Base-by-base conservation (phyloP, 1,140 invertebrate genomes). In the Diachasma alloeum region DNA sequence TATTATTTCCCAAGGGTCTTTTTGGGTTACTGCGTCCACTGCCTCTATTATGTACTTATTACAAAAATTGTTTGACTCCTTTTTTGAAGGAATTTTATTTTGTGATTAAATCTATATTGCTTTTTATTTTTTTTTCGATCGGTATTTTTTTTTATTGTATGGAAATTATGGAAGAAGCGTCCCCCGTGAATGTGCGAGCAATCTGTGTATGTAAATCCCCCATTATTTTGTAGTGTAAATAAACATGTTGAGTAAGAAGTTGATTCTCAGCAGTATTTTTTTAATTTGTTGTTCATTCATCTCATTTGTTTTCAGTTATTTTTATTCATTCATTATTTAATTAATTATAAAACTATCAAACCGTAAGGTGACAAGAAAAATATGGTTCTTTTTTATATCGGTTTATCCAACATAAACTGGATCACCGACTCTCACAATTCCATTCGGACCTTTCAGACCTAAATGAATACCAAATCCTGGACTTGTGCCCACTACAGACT, bases 221-320 rank as follows among this genome's bases (percentile, higher is more conserved):
- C 83, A 83, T 88, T 89, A 83, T 85, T 83, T 87, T 87, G 82
- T 87, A 88, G 83, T 89, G 87, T 86, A 88, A 89, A 89, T 89
- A 88, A 89, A 89, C 88, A 87, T 87, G 88, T 87, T 83, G 83
- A 84, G 86, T 87, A 39, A 17, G 31, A 39, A 24, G 15, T 70
- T 39, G 15, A 42, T 3, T 4, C 8, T 69, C 39, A 6, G 17
- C 37, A 13, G 17, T 36, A 31, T 66, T 66, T 66, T 10, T 3
- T 9, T 59, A 9, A 22, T 59, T 59, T 19, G 4, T 59, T 59
- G 22, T 31, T 31, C 31, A 31, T 31, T 2, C 31, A 31, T 31
- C n/a, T n/a, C n/a, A n/a, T n/a, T n/a, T n/a, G n/a, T n/a, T n/a
- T n/a, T n/a, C n/a, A n/a, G n/a, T n/a, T n/a, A n/a, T 15, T n/a